These are phyloP conservation scores for Stenolophus ochropezus DNA, from an alignment of 2,888 invertebrate genomes.

Conservation along the genomic window DNA sequence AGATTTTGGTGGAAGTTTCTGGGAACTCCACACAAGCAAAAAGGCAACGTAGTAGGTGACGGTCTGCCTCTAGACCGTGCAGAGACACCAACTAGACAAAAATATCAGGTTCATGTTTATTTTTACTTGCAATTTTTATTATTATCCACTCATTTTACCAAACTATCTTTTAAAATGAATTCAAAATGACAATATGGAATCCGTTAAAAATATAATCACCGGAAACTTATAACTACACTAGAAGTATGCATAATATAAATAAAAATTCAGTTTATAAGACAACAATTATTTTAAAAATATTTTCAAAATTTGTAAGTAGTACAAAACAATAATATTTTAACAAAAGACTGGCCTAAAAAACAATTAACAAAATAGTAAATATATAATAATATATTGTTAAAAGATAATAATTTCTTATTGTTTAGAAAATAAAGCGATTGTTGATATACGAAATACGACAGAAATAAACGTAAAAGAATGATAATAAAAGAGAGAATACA, in stretches of 20 bases:
- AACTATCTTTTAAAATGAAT: neutral
- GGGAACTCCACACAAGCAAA: constrained; percentile 92
- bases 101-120: constrained; percentile 5
- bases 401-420: constrained; percentile 18
- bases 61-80: constrained; percentile 97
- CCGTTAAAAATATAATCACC: no score
- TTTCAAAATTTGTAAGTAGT: neutral
- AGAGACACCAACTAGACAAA: constrained; percentile 86
- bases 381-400: neutral
- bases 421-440: neutral
- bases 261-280: neutral
- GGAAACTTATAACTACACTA: no score
- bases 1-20: constrained; percentile 78
- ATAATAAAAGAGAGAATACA: constrained; percentile 57
- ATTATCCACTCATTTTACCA: no score
- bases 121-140: neutral
- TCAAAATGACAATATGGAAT: neutral
- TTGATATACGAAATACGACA: constrained; percentile 2
- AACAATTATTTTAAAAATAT: no score
- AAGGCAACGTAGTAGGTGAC: constrained; percentile 96
- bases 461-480: constrained; percentile 63
- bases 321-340: neutral
- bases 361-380: neutral
- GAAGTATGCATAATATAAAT: neutral
- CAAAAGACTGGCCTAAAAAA: neutral